These are phyloP conservation scores for Lycorma delicatula DNA, from an alignment of 1,140 invertebrate genomes.

Conservation along the genomic window DNA sequence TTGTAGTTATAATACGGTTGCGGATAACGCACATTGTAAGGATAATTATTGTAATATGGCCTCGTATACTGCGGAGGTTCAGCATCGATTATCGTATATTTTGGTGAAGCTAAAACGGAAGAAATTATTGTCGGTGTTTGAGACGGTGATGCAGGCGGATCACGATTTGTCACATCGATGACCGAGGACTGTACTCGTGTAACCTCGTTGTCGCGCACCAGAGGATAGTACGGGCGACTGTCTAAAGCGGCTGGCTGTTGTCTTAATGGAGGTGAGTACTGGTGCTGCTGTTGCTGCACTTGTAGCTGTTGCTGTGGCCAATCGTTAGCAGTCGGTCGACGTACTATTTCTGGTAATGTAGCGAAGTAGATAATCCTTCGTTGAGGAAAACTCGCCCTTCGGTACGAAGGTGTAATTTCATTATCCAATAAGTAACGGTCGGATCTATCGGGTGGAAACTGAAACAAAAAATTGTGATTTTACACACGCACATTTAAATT, in stretches of 20 bases:
- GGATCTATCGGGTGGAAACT: neutral
- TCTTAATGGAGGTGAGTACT: neutral
- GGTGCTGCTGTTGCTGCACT: slow-evolving; percentile 1
- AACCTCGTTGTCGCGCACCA: neutral
- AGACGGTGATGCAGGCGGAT: neutral
- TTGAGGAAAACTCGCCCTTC: neutral
- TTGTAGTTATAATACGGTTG: neutral
- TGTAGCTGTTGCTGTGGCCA: neutral
- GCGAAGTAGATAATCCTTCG: neutral
- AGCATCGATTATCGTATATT: neutral
- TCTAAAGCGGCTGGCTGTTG: neutral
- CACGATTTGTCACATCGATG: neutral
- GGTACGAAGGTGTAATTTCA: neutral
- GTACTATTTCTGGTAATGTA: neutral
- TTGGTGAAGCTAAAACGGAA: neutral
- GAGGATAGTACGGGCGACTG: neutral
- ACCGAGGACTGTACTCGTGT: neutral
- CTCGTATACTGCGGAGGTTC: neutral
- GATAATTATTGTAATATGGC: neutral
- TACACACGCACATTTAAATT: too few species aligned
- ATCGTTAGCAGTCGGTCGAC: neutral
- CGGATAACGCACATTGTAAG: neutral
- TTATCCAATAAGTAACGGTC: neutral
- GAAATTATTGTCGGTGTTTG: neutral
- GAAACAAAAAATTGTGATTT: neutral